Percentiles rank a stretch among this genome's conserved stretches.
phyloP scores from a whole-genome alignment of 2,888 invertebrate genomes.

The Caenorhabditis doughertyi region DNA sequence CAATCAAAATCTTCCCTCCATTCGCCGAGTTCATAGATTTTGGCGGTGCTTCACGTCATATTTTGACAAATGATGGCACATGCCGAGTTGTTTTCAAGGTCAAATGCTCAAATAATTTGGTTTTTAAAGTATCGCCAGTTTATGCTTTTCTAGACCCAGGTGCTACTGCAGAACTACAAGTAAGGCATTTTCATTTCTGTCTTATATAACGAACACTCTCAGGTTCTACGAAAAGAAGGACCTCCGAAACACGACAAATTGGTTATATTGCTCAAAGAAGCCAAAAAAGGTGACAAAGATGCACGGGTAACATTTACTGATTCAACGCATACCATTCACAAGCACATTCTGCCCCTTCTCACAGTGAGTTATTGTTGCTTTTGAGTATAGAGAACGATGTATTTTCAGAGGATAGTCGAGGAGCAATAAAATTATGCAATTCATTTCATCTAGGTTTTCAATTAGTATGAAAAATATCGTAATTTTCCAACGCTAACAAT shows the following conservation, averaged over 20 bases:
- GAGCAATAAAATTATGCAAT: slow-evolving; percentile 34
- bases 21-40: slow-evolving; percentile 76
- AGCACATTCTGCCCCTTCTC: slow-evolving; percentile 55
- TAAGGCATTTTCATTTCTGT: slow-evolving; percentile 3
- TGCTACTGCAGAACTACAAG: slow-evolving; percentile 66
- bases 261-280: slow-evolving; percentile 70
- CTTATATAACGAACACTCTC: background rate
- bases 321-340: slow-evolving; percentile 43
- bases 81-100: slow-evolving; percentile 73
- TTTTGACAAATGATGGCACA: slow-evolving; percentile 70
- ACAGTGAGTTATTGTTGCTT: slow-evolving; percentile 37
- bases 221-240: slow-evolving; percentile 71
- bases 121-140: slow-evolving; percentile 74
- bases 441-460: slow-evolving; percentile 32
- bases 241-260: slow-evolving; percentile 71
- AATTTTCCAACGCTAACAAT: background rate
- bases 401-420: slow-evolving; percentile 45
- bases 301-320: slow-evolving; percentile 66
- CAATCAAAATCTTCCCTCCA: slow-evolving; percentile 69
- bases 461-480: slow-evolving; percentile 16
- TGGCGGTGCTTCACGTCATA: slow-evolving; percentile 73
- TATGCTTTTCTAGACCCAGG: slow-evolving; percentile 69
- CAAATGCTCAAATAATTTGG: slow-evolving; percentile 72
- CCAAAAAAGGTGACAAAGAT: slow-evolving; percentile 69
- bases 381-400: background rate